Base-by-base conservation (phyloP, 2,888 invertebrate genomes). In the Euphydryas editha region DNA sequence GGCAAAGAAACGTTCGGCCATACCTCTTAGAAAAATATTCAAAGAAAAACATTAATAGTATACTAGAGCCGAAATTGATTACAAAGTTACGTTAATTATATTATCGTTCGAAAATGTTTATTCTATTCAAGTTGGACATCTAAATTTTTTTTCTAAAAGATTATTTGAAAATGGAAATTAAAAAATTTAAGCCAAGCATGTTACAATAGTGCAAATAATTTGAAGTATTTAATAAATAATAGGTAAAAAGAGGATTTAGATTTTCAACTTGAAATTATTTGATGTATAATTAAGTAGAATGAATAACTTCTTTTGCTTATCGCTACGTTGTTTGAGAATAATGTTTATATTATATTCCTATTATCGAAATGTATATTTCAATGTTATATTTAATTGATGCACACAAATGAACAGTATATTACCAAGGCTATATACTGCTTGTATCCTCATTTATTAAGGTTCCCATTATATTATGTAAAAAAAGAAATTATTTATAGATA, bases 281-380 rank as follows among this genome's bases (percentile, higher is more conserved):
- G 66, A 51, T 44, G 56, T 49, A 59, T 59, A 54, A 51, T 49
- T 55, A 46, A 63, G 56, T 64, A 59, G 60, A 58, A 60, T 46
- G 51, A 51, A 49, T 60, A 30, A 67, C 42, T 65, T 61, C 37
- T 68, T 69, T 65, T 67, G 77, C 76, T 75, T 76, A 61, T 72
- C 46, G 69, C 65, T 73, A 65, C 37, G 61, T 73, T 70, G 65
- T 72, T 69, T 67, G 59, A 69, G 70, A 59, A 62, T n/a, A 54
- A 54, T 51, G 49, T 47, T 62, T 62, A 67, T 69, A 63, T 57
- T 73, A 70, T 70, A 70, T 72, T 68, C 71, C 66, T 71, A 73
- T 71, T 76, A 68, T 69, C 51, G 30, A 61, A 30, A 30, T 30
- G 30, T 61, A 57, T 47, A 54, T 55, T 55, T 65, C 67, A 42